Evolutionary conservation across 2,797 vertebrate genomes (phyloP).

Genomic region (Bovichtus variegatus): DNA sequence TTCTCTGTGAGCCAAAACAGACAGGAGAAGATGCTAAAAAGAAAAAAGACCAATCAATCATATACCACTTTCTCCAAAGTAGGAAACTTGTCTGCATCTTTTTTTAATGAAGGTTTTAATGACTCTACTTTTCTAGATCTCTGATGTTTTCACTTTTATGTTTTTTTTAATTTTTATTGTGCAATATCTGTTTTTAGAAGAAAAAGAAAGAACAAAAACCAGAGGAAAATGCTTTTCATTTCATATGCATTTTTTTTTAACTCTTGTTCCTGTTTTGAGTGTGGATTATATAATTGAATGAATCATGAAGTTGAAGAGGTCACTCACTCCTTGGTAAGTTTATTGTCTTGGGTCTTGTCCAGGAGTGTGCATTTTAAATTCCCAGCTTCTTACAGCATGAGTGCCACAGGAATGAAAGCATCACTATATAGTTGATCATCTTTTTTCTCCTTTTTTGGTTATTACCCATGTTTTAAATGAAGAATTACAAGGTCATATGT

Average conservation of each 20-base stretch:
- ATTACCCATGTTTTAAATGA: background rate
- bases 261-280: conserved; percentile 24
- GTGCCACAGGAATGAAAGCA: background rate
- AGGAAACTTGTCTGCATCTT: conserved; percentile 21
- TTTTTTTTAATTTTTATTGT: conserved; percentile 73
- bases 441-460: background rate
- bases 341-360: background rate
- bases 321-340: background rate
- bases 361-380: background rate
- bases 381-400: background rate
- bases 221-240: conserved; percentile 22
- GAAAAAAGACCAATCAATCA: conserved; percentile 4
- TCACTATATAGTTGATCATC: background rate
- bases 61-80: conserved; percentile 36
- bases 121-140: conserved; percentile 37
- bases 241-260: conserved; percentile 26
- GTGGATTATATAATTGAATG: conserved; percentile 8
- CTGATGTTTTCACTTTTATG: conserved; percentile 51
- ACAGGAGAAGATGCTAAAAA: conserved; percentile 19
- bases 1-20: conserved; percentile 37
- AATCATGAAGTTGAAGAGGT: conserved; percentile 9
- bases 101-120: conserved; percentile 49
- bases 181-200: conserved; percentile 75
- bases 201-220: conserved; percentile 16
- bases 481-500: background rate